Evolutionary conservation across 2,888 invertebrate genomes (phyloP).

Genomic region (Protonemura montana): DNA sequence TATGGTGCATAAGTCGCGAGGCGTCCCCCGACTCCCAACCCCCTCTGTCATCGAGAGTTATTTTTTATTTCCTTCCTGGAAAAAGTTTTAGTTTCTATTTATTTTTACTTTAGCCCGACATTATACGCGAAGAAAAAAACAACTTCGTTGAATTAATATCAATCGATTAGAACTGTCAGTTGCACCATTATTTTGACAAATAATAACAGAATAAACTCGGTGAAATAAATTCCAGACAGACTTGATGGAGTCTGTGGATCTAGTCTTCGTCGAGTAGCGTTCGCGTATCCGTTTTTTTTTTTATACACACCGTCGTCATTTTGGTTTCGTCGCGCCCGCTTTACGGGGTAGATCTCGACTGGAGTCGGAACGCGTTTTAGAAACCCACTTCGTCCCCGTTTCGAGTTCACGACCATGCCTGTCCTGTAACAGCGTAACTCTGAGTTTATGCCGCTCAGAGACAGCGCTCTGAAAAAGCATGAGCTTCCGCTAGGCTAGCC

Average conservation of each 20-base stretch:
- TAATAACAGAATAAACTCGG: constrained; percentile 2
- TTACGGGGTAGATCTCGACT: background rate
- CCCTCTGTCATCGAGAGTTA: background rate
- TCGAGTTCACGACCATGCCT: background rate
- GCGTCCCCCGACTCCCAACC: background rate
- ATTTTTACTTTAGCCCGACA: constrained; percentile 15
- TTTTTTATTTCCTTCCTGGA: background rate
- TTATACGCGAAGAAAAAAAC: constrained; percentile 18
- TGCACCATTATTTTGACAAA: constrained; percentile 35
- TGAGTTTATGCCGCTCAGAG: background rate
- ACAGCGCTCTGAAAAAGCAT: background rate
- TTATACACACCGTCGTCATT: background rate
- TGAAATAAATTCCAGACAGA: background rate
- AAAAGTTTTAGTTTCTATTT: constrained; percentile 26
- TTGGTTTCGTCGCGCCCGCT: background rate
- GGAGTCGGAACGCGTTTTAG: background rate
- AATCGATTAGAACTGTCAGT: constrained; percentile 33
- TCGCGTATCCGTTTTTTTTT: no score
- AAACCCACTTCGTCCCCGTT: background rate
- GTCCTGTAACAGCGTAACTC: background rate
- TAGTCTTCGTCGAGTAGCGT: background rate
- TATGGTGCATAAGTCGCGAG: background rate
- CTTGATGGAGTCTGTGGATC: background rate
- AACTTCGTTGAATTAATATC: constrained; percentile 13
- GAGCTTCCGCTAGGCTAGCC: background rate